phyloP scores from a whole-genome alignment of 2,888 invertebrate species.

The Unio pictorum region DNA sequence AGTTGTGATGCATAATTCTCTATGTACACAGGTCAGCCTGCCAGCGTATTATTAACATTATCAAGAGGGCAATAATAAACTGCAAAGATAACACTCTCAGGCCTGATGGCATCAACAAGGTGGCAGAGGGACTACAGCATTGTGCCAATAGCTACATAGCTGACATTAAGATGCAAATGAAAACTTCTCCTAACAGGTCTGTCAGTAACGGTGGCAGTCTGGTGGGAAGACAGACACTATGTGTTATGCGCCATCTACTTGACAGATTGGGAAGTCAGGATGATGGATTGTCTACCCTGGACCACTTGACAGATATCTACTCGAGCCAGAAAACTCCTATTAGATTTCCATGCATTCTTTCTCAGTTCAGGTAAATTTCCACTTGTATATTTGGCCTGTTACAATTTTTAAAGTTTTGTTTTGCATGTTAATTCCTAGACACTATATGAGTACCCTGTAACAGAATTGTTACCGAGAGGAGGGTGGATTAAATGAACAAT shows the following conservation, averaged over 20 bases:
- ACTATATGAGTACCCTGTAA: too few species aligned
- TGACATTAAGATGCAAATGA: slow-evolving; percentile 22
- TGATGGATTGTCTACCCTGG: slow-evolving; percentile 31
- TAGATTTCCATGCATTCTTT: slow-evolving; percentile 55
- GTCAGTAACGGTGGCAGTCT: slow-evolving; percentile 59
- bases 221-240: slow-evolving; percentile 51
- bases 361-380: slow-evolving; percentile 59
- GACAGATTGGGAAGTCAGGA: slow-evolving; percentile 51
- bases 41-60: slow-evolving; percentile 48
- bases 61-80: slow-evolving; percentile 55
- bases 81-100: slow-evolving; percentile 52
- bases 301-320: slow-evolving; percentile 45
- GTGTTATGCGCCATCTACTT: slow-evolving; percentile 50
- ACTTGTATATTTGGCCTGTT: neutral
- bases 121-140: slow-evolving; percentile 32
- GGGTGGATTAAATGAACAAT: too few species aligned
- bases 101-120: slow-evolving; percentile 46
- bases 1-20: neutral
- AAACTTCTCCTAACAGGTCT: slow-evolving; percentile 53
- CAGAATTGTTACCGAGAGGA: too few species aligned
- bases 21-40: slow-evolving; percentile 51
- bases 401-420: neutral
- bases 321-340: slow-evolving; percentile 61
- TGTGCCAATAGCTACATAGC: slow-evolving; percentile 28
- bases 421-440: neutral